A percentile compares a stretch with the other conserved stretches of the same genome.
phyloP scores from a whole-genome alignment of 2,113 vertebrate genomes.

The Heterochromis multidens region DNA sequence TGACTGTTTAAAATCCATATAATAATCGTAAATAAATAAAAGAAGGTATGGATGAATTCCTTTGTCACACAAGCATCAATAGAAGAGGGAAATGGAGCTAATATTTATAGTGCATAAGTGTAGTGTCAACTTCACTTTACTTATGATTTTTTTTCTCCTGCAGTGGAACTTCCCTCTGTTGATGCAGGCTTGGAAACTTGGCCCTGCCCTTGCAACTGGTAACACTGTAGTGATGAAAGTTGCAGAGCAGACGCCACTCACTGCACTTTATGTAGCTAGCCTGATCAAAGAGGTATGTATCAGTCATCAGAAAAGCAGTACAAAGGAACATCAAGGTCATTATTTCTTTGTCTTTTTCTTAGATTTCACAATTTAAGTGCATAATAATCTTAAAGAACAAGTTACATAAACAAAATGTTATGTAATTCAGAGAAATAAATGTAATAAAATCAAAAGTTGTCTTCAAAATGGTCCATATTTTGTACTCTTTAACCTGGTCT shows the following conservation, averaged over 20 bases:
- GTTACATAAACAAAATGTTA: too few species aligned
- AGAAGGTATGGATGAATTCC: fast-evolving
- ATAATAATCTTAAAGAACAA: too few species aligned
- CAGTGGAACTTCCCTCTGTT: slow-evolving; percentile 97
- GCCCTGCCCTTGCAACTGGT: slow-evolving; percentile 91
- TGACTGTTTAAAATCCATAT: fast-evolving
- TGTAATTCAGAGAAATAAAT: neutral
- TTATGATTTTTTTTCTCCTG: neutral
- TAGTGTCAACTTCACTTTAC: neutral
- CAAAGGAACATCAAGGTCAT: neutral
- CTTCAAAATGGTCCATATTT: neutral
- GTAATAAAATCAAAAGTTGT: neutral
- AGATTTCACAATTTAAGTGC: too few species aligned
- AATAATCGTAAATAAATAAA: neutral
- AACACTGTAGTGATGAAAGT: slow-evolving; percentile 97
- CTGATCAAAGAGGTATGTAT: slow-evolving; percentile 88
- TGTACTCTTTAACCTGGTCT: neutral
- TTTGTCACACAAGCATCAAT: neutral
- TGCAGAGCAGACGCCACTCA: slow-evolving; percentile 91
- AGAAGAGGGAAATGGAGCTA: neutral
- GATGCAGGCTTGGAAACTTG: slow-evolving; percentile 96
- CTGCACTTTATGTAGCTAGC: slow-evolving; percentile 88
- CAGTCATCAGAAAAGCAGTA: fast-evolving
- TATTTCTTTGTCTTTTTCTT: fast-evolving
- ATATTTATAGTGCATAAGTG: neutral